These are phyloP conservation scores for Penelope pileata DNA, from an alignment of 2,113 vertebrate genomes.

Conservation along the genomic window DNA sequence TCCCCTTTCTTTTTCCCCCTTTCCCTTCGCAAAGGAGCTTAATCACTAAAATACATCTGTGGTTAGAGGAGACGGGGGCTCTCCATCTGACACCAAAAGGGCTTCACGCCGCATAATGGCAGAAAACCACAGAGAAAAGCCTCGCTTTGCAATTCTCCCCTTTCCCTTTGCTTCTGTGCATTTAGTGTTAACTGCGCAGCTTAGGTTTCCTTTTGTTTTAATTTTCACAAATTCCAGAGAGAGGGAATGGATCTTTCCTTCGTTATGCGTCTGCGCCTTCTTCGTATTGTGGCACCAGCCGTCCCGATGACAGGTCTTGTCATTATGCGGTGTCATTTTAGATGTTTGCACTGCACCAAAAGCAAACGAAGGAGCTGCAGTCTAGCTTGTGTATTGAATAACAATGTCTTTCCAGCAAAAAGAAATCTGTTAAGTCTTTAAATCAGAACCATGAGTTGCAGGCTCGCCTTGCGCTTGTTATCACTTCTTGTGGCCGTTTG, in stretches of 20 bases:
- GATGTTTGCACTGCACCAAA: conserved; percentile 68
- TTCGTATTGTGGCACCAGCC: conserved; percentile 39
- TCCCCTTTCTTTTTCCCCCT: neutral
- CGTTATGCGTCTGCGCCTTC: neutral
- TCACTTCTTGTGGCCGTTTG: neutral
- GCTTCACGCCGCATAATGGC: neutral
- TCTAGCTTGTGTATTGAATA: conserved; percentile 59
- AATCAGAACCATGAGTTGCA: conserved; percentile 34
- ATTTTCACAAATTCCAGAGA: conserved; percentile 21
- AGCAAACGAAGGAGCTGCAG: conserved; percentile 65
- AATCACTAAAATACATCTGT: conserved; percentile 11
- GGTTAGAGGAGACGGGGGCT: neutral
- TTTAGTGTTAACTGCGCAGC: neutral
- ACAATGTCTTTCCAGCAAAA: conserved; percentile 49
- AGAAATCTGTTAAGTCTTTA: conserved; percentile 51
- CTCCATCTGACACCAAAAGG: neutral
- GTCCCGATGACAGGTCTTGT: conserved; percentile 56
- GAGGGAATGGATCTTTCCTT: neutral
- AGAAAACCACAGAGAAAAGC: neutral
- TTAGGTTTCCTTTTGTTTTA: conserved; percentile 40
- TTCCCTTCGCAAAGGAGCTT: neutral
- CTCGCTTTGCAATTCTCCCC: neutral
- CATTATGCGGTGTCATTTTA: conserved; percentile 55
- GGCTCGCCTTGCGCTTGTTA: neutral
- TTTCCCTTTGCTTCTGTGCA: neutral